Percentiles rank a stretch among this genome's conserved stretches.
Evolutionary conservation across 2,888 invertebrate species (phyloP).

Genomic region (Odontothrips loti): DNA sequence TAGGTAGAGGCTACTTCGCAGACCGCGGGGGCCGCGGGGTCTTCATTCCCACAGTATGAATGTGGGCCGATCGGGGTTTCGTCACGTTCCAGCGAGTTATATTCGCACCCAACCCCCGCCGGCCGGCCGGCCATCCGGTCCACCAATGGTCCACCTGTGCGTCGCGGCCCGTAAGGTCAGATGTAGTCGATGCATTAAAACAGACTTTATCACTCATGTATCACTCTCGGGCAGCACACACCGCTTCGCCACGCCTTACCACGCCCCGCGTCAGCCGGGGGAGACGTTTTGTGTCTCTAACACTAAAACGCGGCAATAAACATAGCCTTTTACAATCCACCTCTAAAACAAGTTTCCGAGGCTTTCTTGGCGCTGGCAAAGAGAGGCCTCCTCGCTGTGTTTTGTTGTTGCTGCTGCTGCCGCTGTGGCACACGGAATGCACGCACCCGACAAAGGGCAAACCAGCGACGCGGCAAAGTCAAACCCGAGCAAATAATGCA

Average conservation of each 20-base stretch:
- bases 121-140: background rate
- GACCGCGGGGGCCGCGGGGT: too few relatives aligned
- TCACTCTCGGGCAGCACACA: background rate
- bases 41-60: too few relatives aligned
- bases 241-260: background rate
- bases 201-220: background rate
- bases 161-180: background rate
- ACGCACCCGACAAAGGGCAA: background rate
- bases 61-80: background rate
- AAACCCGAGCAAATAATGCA: background rate
- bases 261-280: background rate
- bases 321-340: conserved; percentile 24
- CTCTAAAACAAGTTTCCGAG: conserved; percentile 14
- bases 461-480: too few relatives aligned
- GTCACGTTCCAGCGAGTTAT: background rate
- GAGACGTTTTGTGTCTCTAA: background rate
- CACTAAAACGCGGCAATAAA: conserved; percentile 17
- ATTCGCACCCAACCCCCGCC: too few relatives aligned
- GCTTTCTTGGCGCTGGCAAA: background rate
- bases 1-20: too few relatives aligned
- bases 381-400: background rate
- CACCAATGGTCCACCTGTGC: background rate
- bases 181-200: conserved; percentile 1
- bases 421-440: background rate
- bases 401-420: background rate